Evolutionary conservation across 2,113 vertebrate genomes (phyloP), one percentile per base, ranked within the genome.

Genomic region (Solea solea): DNA sequence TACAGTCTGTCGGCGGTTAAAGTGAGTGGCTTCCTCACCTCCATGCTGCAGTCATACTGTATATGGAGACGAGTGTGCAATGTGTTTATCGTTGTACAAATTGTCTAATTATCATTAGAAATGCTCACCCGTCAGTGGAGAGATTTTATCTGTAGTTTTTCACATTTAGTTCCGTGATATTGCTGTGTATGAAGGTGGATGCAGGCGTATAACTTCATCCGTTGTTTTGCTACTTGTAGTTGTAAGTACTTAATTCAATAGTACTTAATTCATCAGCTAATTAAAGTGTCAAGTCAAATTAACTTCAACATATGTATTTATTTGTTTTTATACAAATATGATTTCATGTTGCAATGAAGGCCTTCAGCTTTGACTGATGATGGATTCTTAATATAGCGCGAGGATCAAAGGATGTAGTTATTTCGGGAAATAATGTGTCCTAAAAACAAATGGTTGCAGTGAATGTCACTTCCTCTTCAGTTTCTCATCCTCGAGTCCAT

Each of bases 391-490:
- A 39, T 25, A 15, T 39, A 27, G 16, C 8, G 3, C 4, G 41
- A 12, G 25, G 39, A 13, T 50, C 3, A 7, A 25, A 27, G 10
- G 58, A 16, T 7, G 9, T 1, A 10, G 52, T 53, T 74, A 59
- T 62, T 65, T 66, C 66, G 21, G 55, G 34, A 55, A 61, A 21
- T n/a, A 13, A 63, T 25, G 42, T 42, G 10, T 56, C 54, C 59
- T 41, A 57, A 50, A 64, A 81, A 64, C 62, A 64, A 11, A 14
- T 11, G 14, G 15, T 42, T 64, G 2, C 45, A 44, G 8, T 61
- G 48, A 28, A 16, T 4, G 4, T 64, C n/a, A 60, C 44, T 42
- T 52, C 52, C 2, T 16, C 21, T 64, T 51, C 27, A 27, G 28
- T 58, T 16, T 45, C 4, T 12, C 10, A 15, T 49, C 28, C 49